Conservation (phyloP, 2,888 invertebrate species). For the Rotaria sp. region DNA sequence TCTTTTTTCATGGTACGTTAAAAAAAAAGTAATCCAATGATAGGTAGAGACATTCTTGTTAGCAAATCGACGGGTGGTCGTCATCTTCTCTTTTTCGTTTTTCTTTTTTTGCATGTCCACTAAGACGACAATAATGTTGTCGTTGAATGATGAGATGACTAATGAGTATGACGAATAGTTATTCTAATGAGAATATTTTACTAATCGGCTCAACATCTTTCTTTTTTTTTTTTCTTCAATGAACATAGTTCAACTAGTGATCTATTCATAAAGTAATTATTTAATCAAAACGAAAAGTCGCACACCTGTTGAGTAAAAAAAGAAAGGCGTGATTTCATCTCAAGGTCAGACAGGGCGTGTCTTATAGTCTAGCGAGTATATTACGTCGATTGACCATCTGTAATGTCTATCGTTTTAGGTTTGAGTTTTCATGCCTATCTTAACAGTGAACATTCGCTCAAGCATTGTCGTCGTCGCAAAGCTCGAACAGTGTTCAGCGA, state of each 20-base stretch:
- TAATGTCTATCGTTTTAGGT: conserved; percentile 6
- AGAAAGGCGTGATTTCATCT: neutral
- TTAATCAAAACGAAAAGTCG: neutral
- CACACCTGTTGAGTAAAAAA: neutral
- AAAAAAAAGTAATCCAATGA: neutral
- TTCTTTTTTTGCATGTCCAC: neutral
- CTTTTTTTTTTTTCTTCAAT: neutral
- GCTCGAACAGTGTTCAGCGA: conserved; percentile 79
- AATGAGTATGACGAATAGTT: neutral
- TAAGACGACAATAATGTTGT: conserved; percentile 12
- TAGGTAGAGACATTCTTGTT: neutral
- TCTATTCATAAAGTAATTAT: neutral
- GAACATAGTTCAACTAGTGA: neutral
- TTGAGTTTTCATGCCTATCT: conserved; percentile 27
- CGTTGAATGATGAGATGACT: neutral
- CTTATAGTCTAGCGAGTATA: neutral
- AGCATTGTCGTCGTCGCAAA: conserved; percentile 69
- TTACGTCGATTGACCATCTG: conserved; percentile 12
- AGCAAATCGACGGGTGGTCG: neutral
- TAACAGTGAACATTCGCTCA: conserved; percentile 36
- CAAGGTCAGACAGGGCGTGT: conserved; percentile 19
- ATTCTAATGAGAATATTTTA: conserved; percentile 8
- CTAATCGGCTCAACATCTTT: conserved; percentile 3
- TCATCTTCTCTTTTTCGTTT: neutral
- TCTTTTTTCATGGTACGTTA: conserved; percentile 18